Evolutionary conservation across 2,888 invertebrate genomes (phyloP), one percentile per base, ranked within the genome.

Genomic region (Amiota communis): DNA sequence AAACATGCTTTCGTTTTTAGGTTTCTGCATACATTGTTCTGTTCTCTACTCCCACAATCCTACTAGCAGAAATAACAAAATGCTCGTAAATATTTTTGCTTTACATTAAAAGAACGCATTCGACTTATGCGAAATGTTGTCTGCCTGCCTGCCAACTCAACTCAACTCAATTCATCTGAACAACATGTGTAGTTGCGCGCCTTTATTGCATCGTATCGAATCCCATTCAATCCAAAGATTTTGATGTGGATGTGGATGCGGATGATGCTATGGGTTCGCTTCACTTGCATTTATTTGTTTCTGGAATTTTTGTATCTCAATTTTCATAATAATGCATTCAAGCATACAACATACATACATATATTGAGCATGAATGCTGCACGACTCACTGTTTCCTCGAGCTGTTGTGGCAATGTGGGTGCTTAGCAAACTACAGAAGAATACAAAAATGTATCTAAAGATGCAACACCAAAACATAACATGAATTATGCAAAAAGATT

Each of bases 271-370:
- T 59, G 3, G 59, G 9, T 63, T 63, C 15, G 63, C 23, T 63
- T 63, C 36, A 36, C 63, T 63, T 63, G 72, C 72, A 65, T 70
- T 68, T 51, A 36, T 69, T 72, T 72, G 72, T 68, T 69, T 69
- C 47, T 71, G 65, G 72, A 74, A 75, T 80, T 77, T 81, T 83
- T 81, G 84, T 81, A 83, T 83, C 83, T 83, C 85, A 83, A 83
- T 83, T 84, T 83, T 77, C 82, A 80, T 69, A 70, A 80, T 81
- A 82, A 83, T 81, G 78, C 80, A 83, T 80, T 81, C 48, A 49
- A 36, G 47, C 48, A 48, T 17, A 15, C 53, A 53, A 59, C 12
- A 15, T 47, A n/a, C 48, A 36, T 23, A 23, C 23, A 23, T n/a
- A n/a, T n/a, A n/a, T 36, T 36, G 65, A 8, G 17, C 36, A 12